These are phyloP conservation scores for Nanger granti DNA, from an alignment of 2,113 vertebrate genomes.

Conservation along the genomic window DNA sequence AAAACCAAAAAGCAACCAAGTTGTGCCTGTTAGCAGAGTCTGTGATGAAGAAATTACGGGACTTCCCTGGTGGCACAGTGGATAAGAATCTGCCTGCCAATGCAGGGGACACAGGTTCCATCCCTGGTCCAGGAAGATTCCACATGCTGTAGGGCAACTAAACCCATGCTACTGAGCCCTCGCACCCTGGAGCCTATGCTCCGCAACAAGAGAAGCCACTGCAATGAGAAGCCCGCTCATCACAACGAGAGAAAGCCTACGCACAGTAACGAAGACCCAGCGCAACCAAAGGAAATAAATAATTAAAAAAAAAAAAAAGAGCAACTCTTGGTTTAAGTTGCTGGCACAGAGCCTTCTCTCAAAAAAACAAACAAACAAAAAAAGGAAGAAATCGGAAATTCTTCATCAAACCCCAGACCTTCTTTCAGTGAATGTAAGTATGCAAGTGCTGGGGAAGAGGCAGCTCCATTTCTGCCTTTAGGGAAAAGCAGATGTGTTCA, in stretches of 20 bases:
- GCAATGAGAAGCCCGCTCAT: not conserved
- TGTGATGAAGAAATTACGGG: not conserved
- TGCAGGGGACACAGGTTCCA: not conserved
- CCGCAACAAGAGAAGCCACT: not conserved
- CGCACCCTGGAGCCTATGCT: not conserved
- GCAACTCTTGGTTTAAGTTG: not conserved
- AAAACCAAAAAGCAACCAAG: not conserved
- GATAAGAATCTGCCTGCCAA: not conserved
- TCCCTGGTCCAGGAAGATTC: not conserved
- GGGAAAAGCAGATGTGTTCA: not conserved
- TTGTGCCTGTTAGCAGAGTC: not conserved
- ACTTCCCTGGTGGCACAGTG: not conserved
- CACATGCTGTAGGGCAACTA: not conserved
- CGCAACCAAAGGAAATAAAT: not conserved
- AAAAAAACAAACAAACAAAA: not conserved
- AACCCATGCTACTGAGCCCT: not conserved
- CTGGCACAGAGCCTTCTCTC: not conserved
- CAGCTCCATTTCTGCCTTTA: not conserved
- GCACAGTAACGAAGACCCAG: accelerated
- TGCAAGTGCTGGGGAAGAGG: not conserved
- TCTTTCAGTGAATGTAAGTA: not conserved
- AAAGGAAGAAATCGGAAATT: not conserved
- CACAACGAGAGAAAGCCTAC: not conserved
- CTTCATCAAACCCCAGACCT: not conserved
- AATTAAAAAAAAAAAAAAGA: not conserved